Percentiles rank a stretch among this genome's conserved stretches.
These are phyloP conservation scores for Schlechtendalia chinensis DNA, from an alignment of 1,140 invertebrate species.

Conservation along the genomic window DNA sequence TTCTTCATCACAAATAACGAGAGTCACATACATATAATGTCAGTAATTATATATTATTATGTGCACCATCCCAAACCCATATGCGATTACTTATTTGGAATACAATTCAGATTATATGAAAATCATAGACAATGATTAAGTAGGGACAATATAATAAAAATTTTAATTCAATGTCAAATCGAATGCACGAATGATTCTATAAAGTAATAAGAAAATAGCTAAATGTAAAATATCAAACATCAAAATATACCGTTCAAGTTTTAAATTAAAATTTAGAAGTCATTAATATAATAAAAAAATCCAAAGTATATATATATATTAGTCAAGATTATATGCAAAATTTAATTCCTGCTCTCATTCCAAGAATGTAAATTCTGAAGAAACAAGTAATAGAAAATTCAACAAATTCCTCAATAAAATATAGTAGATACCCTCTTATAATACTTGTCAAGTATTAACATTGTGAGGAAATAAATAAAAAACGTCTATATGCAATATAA, in stretches of 20 bases:
- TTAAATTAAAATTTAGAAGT: too few species aligned
- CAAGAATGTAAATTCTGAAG: neutral
- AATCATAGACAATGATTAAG: neutral
- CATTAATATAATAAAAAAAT: conserved; percentile 22
- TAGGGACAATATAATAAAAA: neutral
- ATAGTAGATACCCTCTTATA: neutral
- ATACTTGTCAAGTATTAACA: neutral
- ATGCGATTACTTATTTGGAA: neutral
- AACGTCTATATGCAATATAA: neutral
- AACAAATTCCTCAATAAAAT: conserved; percentile 7
- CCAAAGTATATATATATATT: neutral
- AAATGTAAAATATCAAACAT: too few species aligned
- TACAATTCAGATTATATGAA: neutral
- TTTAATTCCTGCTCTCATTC: neutral
- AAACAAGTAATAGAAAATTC: neutral
- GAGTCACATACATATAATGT: too few species aligned
- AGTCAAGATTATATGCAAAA: conserved; percentile 10
- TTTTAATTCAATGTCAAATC: neutral
- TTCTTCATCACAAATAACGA: too few species aligned
- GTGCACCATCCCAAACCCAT: neutral
- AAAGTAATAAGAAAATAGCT: too few species aligned
- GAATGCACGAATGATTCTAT: neutral
- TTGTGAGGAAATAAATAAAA: neutral
- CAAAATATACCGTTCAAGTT: too few species aligned
- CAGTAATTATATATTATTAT: neutral